Conservation (phyloP, 1,140 invertebrate genomes). For the Drosophila parvula region DNA sequence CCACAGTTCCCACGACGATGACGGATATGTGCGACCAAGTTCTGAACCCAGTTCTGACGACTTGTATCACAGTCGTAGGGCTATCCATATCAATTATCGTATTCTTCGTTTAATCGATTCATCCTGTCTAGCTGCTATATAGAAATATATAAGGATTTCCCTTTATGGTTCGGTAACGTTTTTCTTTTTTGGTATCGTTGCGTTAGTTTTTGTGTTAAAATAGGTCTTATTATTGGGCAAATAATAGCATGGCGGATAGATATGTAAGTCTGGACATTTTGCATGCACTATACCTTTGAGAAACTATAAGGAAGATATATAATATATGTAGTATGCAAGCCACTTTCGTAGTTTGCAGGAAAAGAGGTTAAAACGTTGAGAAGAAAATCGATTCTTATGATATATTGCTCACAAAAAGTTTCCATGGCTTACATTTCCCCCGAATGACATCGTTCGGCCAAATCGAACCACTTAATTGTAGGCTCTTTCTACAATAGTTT, state of each 20-base stretch:
- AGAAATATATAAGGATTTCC: constrained; percentile 42
- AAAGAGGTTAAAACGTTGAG: background rate
- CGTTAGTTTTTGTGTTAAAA: constrained; percentile 18
- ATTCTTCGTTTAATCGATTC: constrained; percentile 6
- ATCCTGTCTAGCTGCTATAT: constrained; percentile 28
- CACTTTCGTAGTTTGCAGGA: background rate
- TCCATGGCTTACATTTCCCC: background rate
- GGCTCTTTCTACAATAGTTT: constrained; percentile 11
- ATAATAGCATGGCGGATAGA: background rate
- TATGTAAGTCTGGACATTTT: background rate
- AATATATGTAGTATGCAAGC: too few relatives aligned
- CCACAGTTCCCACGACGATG: constrained; percentile 29
- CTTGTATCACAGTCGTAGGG: constrained; percentile 66
- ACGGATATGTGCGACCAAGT: constrained; percentile 60
- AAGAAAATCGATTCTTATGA: background rate
- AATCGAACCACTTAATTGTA: constrained; percentile 4
- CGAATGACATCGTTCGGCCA: background rate
- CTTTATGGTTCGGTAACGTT: constrained; percentile 38
- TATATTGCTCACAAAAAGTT: background rate
- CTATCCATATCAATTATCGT: constrained; percentile 17
- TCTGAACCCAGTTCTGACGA: constrained; percentile 57
- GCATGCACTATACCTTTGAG: background rate
- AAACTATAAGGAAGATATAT: background rate
- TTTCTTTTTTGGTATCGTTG: constrained; percentile 42
- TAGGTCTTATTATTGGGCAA: background rate